A percentile compares a stretch with the other conserved stretches of the same genome.
phyloP scores from a whole-genome alignment of 2,113 vertebrate genomes.

The Psettodes erumei region DNA sequence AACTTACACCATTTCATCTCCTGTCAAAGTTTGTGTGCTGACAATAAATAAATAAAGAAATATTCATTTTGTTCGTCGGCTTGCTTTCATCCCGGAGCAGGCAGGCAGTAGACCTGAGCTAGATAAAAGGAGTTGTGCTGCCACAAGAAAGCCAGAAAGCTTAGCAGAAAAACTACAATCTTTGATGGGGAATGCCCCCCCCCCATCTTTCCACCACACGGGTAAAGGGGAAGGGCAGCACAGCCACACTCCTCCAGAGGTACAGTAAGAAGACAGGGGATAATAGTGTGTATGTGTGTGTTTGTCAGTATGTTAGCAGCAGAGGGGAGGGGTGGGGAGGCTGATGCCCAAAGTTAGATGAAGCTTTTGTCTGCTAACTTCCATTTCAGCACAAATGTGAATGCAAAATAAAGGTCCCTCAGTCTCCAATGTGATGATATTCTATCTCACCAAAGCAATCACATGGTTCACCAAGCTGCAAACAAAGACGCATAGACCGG shows the following conservation, averaged over 20 bases:
- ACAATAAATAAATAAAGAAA: conserved; percentile 79
- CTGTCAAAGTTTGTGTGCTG: conserved; percentile 67
- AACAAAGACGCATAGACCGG: conserved; percentile 36
- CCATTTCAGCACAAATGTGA: conserved; percentile 37
- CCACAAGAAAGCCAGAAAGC: conserved; percentile 35
- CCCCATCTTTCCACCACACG: conserved; percentile 58
- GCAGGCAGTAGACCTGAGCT: conserved; percentile 56
- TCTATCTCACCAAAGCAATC: conserved; percentile 48
- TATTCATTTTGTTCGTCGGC: conserved; percentile 65
- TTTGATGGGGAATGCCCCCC: conserved; percentile 65
- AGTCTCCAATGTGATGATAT: conserved; percentile 42
- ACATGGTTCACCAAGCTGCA: conserved; percentile 51
- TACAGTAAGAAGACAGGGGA: conserved; percentile 2
- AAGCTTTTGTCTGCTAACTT: conserved; percentile 42
- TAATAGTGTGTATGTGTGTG: background rate
- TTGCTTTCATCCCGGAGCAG: conserved; percentile 77
- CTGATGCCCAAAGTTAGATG: conserved; percentile 44
- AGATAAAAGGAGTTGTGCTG: conserved; percentile 55
- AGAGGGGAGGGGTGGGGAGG: too few species aligned
- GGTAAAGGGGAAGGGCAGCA: conserved; percentile 23
- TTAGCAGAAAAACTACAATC: conserved; percentile 37
- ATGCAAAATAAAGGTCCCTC: conserved; percentile 51
- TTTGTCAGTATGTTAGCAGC: background rate
- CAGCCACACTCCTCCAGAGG: conserved; percentile 11
- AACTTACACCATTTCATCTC: conserved; percentile 65